Evolutionary conservation across 2,797 vertebrate species (phyloP).

Genomic region (Sebastes nivosus): DNA sequence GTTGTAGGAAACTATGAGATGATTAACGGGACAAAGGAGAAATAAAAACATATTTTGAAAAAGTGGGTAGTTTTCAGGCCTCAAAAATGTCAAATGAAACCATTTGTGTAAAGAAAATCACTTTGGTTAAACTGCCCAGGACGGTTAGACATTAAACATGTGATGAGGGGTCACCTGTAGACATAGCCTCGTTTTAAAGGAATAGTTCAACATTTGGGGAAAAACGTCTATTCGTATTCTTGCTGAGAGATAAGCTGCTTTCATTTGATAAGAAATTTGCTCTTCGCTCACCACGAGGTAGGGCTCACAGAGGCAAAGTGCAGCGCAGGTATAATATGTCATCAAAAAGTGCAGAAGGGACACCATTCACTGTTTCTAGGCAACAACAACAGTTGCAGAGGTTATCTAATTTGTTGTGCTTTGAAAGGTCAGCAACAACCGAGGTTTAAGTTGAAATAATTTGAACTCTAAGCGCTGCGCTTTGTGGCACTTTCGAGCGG

Average conservation of each 20-base stretch:
- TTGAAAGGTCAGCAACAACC: background rate
- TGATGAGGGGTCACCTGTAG: background rate
- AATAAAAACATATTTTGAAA: background rate
- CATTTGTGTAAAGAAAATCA: background rate
- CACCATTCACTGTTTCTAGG: background rate
- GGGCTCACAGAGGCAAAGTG: background rate
- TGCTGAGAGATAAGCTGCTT: background rate
- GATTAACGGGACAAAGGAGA: background rate
- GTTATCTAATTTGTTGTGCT: background rate
- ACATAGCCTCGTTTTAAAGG: background rate
- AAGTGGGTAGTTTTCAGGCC: background rate
- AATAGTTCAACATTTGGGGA: background rate
- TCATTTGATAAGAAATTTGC: background rate
- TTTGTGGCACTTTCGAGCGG: too few relatives aligned
- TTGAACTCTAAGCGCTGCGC: background rate
- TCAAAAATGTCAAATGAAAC: background rate
- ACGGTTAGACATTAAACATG: background rate
- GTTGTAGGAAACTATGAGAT: background rate
- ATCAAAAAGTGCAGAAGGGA: background rate
- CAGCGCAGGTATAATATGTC: background rate
- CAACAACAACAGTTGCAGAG: background rate
- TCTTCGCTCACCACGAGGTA: background rate
- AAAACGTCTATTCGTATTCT: background rate
- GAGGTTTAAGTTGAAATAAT: background rate
- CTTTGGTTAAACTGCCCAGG: background rate